Conservation (phyloP, 2,797 vertebrate genomes). For the Harpagifer antarcticus region DNA sequence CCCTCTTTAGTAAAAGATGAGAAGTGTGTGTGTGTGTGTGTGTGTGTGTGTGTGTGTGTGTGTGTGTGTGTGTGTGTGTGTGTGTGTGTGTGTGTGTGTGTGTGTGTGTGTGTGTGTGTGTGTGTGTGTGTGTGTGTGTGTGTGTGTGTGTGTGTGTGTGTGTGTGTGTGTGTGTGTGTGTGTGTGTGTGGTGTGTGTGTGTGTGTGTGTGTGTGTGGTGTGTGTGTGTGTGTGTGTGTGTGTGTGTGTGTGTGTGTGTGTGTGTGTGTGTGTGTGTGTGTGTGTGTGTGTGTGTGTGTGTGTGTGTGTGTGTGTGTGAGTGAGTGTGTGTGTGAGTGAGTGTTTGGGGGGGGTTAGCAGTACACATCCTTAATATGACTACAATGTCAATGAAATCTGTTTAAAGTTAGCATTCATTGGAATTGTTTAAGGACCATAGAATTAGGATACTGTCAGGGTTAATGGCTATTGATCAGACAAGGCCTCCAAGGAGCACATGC, state of each 20-base stretch:
- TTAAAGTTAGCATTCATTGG: background rate
- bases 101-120: too few relatives aligned
- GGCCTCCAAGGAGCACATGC: background rate
- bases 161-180: too few relatives aligned
- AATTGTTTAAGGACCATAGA: background rate
- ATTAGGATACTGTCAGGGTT: background rate
- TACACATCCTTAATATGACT: background rate
- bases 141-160: too few relatives aligned
- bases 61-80: too few relatives aligned
- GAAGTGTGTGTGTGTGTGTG: too few relatives aligned
- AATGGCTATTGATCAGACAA: background rate
- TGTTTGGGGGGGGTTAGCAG: too few relatives aligned
- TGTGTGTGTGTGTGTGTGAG: conserved; percentile 11
- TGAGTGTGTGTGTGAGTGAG: conserved; percentile 4
- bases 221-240: background rate
- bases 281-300: conserved; percentile 1
- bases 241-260: background rate
- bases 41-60: too few relatives aligned
- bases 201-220: too few relatives aligned
- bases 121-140: conserved; percentile 8
- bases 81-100: background rate
- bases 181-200: too few relatives aligned
- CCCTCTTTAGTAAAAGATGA: conserved; percentile 29
- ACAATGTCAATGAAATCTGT: background rate
- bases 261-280: background rate